Base-by-base conservation (phyloP, 2,888 invertebrate genomes). In the Melinaea marsaeus region DNA sequence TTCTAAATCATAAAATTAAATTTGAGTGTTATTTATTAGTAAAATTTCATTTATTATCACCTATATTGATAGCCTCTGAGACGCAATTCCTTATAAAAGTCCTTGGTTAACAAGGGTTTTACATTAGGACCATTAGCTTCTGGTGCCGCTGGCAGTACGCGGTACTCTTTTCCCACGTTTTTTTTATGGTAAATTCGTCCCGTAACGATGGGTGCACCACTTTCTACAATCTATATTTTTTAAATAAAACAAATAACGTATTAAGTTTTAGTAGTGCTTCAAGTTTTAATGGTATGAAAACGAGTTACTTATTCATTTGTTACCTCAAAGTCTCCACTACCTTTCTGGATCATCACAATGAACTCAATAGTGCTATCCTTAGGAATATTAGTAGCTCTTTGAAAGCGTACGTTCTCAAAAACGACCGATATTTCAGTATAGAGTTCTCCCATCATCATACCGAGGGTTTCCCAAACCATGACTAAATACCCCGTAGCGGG, bases 401-500 rank as follows among this genome's bases (percentile, higher is more conserved):
- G 92, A 79, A 98, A 98, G 85, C 22, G 22, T 22, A 22, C 22
- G 22, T 22, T 22, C 22, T 22, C 22, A 22, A 22, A 22, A 22
- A 22, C 22, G 22, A 22, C 22, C 22, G 22, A 22, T 22, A 22
- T 22, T 22, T 22, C 22, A 22, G 22, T 22, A 22, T 22, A 22
- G 22, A 22, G 22, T 22, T 22, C 22, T 22, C 22, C 22, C 22
- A 22, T 22, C 22, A 22, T 22, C 22, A 22, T 22, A 22, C 22
- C 22, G 22, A 22, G 22, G 22, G 22, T 22, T 22, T 22, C 22
- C 22, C 22, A 22, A 22, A 22, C 22, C 22, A 22, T 22, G 22
- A 22, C 22, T 22, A 22, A 22, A 79, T 97, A 97, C n/a, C 95
- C 95, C 0, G 97, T 97, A 0, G 97, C 97, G 0, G 98, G 98